Percentiles rank a stretch among this genome's conserved stretches.
Evolutionary conservation across 2,113 vertebrate species (phyloP).

Genomic region (Asarcornis scutulata): DNA sequence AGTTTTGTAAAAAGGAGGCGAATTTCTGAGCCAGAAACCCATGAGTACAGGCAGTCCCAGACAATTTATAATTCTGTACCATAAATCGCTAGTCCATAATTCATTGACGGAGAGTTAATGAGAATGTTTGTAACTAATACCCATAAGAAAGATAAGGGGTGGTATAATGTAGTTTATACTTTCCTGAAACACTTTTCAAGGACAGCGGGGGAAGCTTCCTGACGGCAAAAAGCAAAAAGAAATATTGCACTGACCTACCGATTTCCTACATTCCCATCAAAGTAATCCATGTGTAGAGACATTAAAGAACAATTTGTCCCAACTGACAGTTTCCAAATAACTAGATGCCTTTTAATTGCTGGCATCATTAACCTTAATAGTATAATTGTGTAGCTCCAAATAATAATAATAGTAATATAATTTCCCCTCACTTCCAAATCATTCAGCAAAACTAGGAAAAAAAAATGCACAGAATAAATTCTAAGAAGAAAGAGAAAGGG

Average conservation of each 20-base stretch:
- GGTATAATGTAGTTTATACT: slow-evolving; percentile 70
- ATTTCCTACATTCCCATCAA: slow-evolving; percentile 76
- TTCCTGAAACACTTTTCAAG: slow-evolving; percentile 72
- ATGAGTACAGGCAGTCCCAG: slow-evolving; percentile 29
- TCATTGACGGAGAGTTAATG: slow-evolving; percentile 75
- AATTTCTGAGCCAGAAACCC: slow-evolving; percentile 40
- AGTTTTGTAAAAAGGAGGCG: background rate
- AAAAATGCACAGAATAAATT: background rate
- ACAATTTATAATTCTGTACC: slow-evolving; percentile 75
- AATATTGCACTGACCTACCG: slow-evolving; percentile 79
- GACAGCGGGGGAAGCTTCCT: slow-evolving; percentile 71
- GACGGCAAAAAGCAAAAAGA: slow-evolving; percentile 79
- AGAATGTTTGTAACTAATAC: slow-evolving; percentile 78
- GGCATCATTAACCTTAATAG: slow-evolving; percentile 85
- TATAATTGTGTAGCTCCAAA: slow-evolving; percentile 73
- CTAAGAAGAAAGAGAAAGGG: slow-evolving; percentile 14
- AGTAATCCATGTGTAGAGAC: slow-evolving; percentile 76
- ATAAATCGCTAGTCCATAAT: slow-evolving; percentile 74
- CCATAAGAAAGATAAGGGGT: slow-evolving; percentile 79
- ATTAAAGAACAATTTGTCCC: slow-evolving; percentile 80
- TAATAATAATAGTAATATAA: slow-evolving; percentile 64
- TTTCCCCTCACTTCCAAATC: slow-evolving; percentile 49
- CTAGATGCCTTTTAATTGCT: slow-evolving; percentile 83
- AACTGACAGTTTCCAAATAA: slow-evolving; percentile 80
- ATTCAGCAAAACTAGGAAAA: slow-evolving; percentile 47